These are phyloP conservation scores for Smittia aterrima DNA, from an alignment of 2,888 invertebrate species.

Conservation along the genomic window DNA sequence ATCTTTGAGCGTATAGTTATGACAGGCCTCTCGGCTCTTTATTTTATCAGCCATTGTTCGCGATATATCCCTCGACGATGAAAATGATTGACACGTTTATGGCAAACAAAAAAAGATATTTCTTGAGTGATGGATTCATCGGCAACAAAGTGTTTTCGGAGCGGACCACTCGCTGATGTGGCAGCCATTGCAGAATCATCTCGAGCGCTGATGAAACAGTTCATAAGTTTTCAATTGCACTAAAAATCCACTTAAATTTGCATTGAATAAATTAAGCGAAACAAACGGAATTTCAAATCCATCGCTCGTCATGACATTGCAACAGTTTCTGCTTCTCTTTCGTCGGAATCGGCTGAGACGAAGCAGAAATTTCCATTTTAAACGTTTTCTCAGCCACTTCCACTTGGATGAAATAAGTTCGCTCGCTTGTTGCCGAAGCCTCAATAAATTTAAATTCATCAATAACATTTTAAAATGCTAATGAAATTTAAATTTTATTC, in stretches of 20 bases:
- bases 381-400: conserved; percentile 40
- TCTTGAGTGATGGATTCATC: conserved; percentile 13
- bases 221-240: conserved; percentile 39
- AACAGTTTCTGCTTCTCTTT: conserved; percentile 23
- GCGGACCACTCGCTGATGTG: conserved; percentile 20
- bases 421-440: conserved; percentile 9
- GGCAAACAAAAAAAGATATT: not conserved
- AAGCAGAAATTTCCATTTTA: conserved; percentile 40
- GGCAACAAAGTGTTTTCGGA: not conserved
- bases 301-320: conserved; percentile 37
- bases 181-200: not conserved
- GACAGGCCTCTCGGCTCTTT: not conserved
- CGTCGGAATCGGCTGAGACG: not conserved
- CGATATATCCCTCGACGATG: not conserved
- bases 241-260: conserved; percentile 40
- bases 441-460: conserved; percentile 38
- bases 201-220: conserved; percentile 37
- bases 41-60: conserved; percentile 13
- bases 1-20: not conserved
- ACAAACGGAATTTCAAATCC: conserved; percentile 39
- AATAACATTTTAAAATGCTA: conserved; percentile 20
- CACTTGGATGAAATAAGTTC: not conserved
- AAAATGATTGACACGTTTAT: conserved; percentile 12
- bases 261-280: conserved; percentile 41
- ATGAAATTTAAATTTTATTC: conserved; percentile 25